phyloP scores from a whole-genome alignment of 2,888 invertebrate genomes.

The Yponomeuta malinellus region DNA sequence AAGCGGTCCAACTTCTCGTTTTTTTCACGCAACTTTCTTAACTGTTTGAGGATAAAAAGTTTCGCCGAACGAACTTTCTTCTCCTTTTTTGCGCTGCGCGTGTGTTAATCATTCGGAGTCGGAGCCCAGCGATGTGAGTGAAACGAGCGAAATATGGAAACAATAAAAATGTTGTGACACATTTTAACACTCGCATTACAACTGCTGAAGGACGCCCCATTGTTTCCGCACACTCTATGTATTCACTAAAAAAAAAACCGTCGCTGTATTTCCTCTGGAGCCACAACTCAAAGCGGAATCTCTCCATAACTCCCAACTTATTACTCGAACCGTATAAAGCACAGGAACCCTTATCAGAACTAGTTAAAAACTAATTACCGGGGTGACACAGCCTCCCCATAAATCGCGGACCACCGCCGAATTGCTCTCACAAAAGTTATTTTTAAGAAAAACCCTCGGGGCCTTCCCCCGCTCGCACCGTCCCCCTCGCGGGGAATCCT shows the following conservation, averaged over 20 bases:
- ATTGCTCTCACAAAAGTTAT: slow-evolving; percentile 75
- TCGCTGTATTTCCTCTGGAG: background rate
- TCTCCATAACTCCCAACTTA: slow-evolving; percentile 53
- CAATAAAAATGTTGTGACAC: slow-evolving; percentile 70
- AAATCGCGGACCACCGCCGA: slow-evolving; percentile 68
- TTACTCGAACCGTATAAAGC: slow-evolving; percentile 60
- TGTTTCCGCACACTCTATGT: slow-evolving; percentile 17
- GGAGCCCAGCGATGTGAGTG: slow-evolving; percentile 41
- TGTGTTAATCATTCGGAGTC: slow-evolving; percentile 57
- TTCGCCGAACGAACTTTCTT: slow-evolving; percentile 58
- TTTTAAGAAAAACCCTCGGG: slow-evolving; percentile 75
- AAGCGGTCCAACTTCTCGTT: slow-evolving; percentile 70
- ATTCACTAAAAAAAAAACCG: background rate
- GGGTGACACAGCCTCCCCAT: slow-evolving; percentile 75
- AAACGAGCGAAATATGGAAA: slow-evolving; percentile 55
- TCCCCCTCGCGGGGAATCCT: slow-evolving; percentile 68
- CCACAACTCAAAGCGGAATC: slow-evolving; percentile 33
- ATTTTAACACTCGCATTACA: slow-evolving; percentile 17
- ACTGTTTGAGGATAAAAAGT: slow-evolving; percentile 61
- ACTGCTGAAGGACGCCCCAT: slow-evolving; percentile 18
- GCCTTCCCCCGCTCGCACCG: slow-evolving; percentile 39
- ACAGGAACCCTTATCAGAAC: slow-evolving; percentile 73
- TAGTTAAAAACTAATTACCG: slow-evolving; percentile 76
- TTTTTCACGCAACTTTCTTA: slow-evolving; percentile 74
- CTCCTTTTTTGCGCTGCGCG: slow-evolving; percentile 49